Conservation (phyloP, 2,797 vertebrate genomes). For the Acipenser oxyrinchus region DNA sequence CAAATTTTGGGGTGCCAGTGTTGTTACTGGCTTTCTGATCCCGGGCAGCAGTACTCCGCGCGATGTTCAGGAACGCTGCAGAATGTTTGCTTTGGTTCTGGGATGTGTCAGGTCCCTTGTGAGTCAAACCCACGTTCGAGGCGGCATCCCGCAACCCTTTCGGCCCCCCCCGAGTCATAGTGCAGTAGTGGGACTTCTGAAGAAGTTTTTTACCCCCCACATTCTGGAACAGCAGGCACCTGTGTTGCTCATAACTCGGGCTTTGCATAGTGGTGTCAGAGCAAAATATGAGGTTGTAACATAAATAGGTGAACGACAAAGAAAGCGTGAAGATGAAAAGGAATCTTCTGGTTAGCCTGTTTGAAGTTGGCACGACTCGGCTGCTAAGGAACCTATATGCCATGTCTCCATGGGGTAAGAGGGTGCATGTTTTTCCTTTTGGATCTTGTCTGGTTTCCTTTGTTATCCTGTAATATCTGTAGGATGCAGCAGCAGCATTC, state of each 20-base stretch:
- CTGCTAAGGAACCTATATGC: slow-evolving; percentile 75
- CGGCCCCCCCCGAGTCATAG: slow-evolving; percentile 29
- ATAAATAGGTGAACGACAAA: slow-evolving; percentile 81
- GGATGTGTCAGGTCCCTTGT: slow-evolving; percentile 26
- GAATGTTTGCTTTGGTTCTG: slow-evolving; percentile 39
- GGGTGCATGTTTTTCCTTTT: slow-evolving; percentile 58
- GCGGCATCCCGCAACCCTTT: slow-evolving; percentile 26
- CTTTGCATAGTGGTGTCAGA: slow-evolving; percentile 63
- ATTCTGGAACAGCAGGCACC: slow-evolving; percentile 53
- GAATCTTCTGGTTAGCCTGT: slow-evolving; percentile 73
- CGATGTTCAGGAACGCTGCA: slow-evolving; percentile 26
- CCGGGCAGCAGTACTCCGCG: slow-evolving; percentile 36
- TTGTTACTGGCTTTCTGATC: slow-evolving; percentile 45
- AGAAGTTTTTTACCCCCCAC: slow-evolving; percentile 76
- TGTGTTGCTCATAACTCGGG: slow-evolving; percentile 55
- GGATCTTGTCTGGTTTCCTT: slow-evolving; percentile 31
- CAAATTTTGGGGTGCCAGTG: slow-evolving; percentile 57
- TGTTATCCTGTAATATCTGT: slow-evolving; percentile 21
- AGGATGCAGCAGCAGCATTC: slow-evolving; percentile 19
- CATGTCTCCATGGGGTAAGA: slow-evolving; percentile 81
- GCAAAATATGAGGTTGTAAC: slow-evolving; percentile 77
- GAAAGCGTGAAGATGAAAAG: slow-evolving; percentile 80
- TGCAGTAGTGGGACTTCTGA: slow-evolving; percentile 64
- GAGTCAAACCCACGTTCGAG: slow-evolving; percentile 26
- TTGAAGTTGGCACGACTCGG: slow-evolving; percentile 65